Evolutionary conservation across 2,797 vertebrate species (phyloP), one percentile per base, ranked within the genome.

Genomic region (Phyllotis vaccarum): DNA sequence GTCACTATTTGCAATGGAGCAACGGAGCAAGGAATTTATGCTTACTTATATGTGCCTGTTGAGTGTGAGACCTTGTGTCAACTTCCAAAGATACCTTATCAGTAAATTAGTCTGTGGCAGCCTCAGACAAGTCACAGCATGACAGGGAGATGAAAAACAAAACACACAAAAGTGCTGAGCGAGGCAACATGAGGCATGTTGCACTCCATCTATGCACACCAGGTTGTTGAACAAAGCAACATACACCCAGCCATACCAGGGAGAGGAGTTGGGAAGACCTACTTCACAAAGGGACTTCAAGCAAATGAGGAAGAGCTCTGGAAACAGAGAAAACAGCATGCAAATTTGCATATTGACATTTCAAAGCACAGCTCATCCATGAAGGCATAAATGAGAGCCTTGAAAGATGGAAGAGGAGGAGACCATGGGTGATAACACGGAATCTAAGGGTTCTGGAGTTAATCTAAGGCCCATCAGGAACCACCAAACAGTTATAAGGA

Each of bases 121-220:
- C 49, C 80, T 94, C 81, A 21, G 58, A 60, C 82, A 89, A 89
- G 66, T 86, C 92, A 66, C 2, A 64, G 46, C 21, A 76, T 81
- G 8, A 58, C 79, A 92, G 49, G 2, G 14, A 90, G 52, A 87
- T 2, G 34, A 34, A 34, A 31, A 16, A 76, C 3, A 60, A 58
- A 60, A 46, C n/a, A n/a, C n/a, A 60, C 0, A 49, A 49, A 49
- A 49, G 5, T 34, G 37, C 7, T 6, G 58, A 90, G n/a, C 40
- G 43, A 56, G 74, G n/a, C n/a, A n/a, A n/a, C n/a, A n/a, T n/a
- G n/a, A n/a, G n/a, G 62, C 79, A 37, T 7, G 21, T 46, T 14
- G 2, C 5, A 6, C 3, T 72, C 85, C 22, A 40, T 22, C 68
- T 56, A 3, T 22, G 12, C 2, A 40, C 13, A 72, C 60, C 16